Evolutionary conservation across 2,888 invertebrate species (phyloP), one percentile per base, ranked within the genome.

Genomic region (Hirtodrosophila trivittata): DNA sequence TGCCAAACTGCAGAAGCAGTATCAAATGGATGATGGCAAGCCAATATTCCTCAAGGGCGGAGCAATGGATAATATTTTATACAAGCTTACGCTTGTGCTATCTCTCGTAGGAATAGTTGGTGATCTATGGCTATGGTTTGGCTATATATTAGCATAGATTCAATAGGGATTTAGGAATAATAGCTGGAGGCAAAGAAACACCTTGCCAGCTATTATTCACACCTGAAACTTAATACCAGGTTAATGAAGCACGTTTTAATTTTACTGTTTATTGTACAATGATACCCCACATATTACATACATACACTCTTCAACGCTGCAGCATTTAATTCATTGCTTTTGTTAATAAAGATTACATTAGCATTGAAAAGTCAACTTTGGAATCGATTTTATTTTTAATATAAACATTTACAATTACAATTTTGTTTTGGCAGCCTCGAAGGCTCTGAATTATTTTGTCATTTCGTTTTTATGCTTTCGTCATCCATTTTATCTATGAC

Each of bases 31-130:
- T 2, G 92, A 93, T 82, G 92, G 91, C 3, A 86, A 90, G 14
- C 92, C 92, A 1, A 89, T 93, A 1, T 92, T 91, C 73, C 80
- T 93, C 9, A 93, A 93, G 77, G 91, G 90, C 1, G 92, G 92
- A 3, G 12, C 78, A 0, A 52, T 80, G 16, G 93, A 93, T 73
- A 91, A 89, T 62, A 43, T 92, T 0, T 71, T 92, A 1, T 92
- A 90, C 74, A 87, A 89, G 10, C 8, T 88, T 1, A 92, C 92
- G 1, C 68, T 89, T 21, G 78, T 85, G 0, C 67, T 92, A 0
- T 81, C 88, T 28, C 21, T 87, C 6, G 65, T 90, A 28, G 92
- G 91, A 5, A 5, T 91, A 5, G 0, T 74, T 1, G 65, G 68
- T 1, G 63, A 75, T 42, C 9, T 77, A 0, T 47, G 52, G 7